Conservation (phyloP, 2,797 vertebrate genomes). For the Amphiprion clarkii region DNA sequence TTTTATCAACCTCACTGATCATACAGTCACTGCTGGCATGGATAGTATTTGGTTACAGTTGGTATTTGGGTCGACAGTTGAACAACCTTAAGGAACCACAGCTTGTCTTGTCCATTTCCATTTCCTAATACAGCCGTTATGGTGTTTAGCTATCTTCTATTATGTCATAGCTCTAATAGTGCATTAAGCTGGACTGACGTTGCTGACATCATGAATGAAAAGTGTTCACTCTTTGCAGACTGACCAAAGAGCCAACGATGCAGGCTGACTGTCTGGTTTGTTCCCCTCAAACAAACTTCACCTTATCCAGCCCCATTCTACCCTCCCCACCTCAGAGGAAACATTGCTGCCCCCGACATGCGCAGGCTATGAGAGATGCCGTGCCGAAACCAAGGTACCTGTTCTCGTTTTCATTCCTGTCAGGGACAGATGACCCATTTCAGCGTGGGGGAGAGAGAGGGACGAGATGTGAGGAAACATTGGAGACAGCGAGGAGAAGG, state of each 20-base stretch:
- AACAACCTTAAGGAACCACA: constrained; percentile 65
- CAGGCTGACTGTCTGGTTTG: constrained; percentile 20
- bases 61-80: constrained; percentile 39
- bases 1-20: too few species aligned
- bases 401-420: constrained; percentile 85
- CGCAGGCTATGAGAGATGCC: constrained; percentile 74
- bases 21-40: too few species aligned
- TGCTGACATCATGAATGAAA: constrained; percentile 5
- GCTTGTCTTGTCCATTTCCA: not conserved
- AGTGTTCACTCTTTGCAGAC: constrained; percentile 19
- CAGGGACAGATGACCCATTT: constrained; percentile 81
- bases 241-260: constrained; percentile 29
- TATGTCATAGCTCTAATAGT: not conserved
- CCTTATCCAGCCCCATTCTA: constrained; percentile 4
- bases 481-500: constrained; percentile 47
- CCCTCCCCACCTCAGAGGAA: not conserved
- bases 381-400: constrained; percentile 85
- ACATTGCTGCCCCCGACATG: constrained; percentile 67
- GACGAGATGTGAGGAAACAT: constrained; percentile 63
- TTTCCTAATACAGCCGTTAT: not conserved
- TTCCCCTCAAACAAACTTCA: constrained; percentile 14
- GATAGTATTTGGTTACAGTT: too few species aligned
- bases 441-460: constrained; percentile 74
- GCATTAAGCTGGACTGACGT: not conserved
- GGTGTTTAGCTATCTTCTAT: not conserved